Conservation (phyloP, 2,113 vertebrate genomes). For the Tenebrosternarchus preto region DNA sequence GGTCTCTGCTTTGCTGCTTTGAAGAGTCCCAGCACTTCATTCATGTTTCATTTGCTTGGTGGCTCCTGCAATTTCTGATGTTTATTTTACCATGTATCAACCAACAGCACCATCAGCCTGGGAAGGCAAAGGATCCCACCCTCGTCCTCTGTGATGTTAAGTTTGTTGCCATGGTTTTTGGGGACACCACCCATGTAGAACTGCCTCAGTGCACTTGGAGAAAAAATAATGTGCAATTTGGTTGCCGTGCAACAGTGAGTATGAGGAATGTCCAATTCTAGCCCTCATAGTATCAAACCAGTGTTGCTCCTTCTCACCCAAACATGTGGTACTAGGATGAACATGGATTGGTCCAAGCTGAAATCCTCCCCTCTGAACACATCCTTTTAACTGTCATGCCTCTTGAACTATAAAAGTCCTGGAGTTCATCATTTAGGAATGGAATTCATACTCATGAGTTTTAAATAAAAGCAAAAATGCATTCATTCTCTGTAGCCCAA, state of each 20-base stretch:
- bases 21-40: neutral
- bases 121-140: neutral
- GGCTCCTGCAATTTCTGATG: too few species aligned
- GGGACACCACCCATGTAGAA: neutral
- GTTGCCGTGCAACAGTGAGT: neutral
- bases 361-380: too few species aligned
- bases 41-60: neutral
- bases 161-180: neutral
- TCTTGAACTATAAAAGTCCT: neutral
- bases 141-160: neutral
- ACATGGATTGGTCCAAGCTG: neutral
- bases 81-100: neutral
- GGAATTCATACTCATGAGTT: slow-evolving; percentile 24
- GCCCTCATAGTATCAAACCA: neutral
- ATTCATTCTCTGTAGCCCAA: slow-evolving; percentile 30
- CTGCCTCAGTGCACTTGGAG: neutral
- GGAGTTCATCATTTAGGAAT: neutral
- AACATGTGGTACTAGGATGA: neutral
- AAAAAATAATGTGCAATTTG: neutral
- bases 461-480: slow-evolving; percentile 32
- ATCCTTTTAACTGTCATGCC: neutral
- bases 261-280: neutral
- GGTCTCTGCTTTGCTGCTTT: neutral
- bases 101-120: neutral
- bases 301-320: neutral